These are phyloP conservation scores for Hoplodrina ambigua DNA, from an alignment of 2,888 invertebrate genomes.

Conservation along the genomic window DNA sequence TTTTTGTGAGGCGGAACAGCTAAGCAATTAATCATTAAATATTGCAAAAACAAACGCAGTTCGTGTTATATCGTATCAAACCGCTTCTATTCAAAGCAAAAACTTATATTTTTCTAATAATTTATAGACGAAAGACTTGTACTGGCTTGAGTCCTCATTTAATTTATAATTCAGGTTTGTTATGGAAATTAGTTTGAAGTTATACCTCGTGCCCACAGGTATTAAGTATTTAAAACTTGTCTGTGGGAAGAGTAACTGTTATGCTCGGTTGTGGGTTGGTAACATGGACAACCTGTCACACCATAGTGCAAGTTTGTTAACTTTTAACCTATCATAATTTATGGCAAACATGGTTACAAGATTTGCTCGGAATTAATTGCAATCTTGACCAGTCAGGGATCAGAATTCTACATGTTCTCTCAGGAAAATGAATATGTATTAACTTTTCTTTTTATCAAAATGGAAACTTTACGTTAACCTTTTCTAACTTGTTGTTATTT, in stretches of 20 bases:
- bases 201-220: neutral
- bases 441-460: conserved; percentile 4
- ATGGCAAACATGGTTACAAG: conserved; percentile 36
- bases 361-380: conserved; percentile 37
- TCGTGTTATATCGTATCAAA: neutral
- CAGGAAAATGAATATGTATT: conserved; percentile 3
- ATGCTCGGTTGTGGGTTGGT: conserved; percentile 23
- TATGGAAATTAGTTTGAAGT: conserved; percentile 2
- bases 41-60: neutral
- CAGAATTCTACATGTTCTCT: conserved; percentile 4
- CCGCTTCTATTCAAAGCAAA: neutral
- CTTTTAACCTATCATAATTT: conserved; percentile 49
- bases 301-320: conserved; percentile 41
- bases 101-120: neutral
- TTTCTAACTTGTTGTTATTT: neutral
- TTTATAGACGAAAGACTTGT: neutral
- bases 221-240: conserved; percentile 11
- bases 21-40: neutral
- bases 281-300: conserved; percentile 33
- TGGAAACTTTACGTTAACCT: neutral
- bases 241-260: conserved; percentile 21
- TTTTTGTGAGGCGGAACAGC: neutral
- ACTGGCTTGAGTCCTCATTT: neutral
- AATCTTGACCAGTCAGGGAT: conserved; percentile 14
- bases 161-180: conserved; percentile 5